Percentiles rank a stretch among this genome's conserved stretches.
phyloP scores from a whole-genome alignment of 2,888 invertebrate species.

The Lycophotia porphyrea region DNA sequence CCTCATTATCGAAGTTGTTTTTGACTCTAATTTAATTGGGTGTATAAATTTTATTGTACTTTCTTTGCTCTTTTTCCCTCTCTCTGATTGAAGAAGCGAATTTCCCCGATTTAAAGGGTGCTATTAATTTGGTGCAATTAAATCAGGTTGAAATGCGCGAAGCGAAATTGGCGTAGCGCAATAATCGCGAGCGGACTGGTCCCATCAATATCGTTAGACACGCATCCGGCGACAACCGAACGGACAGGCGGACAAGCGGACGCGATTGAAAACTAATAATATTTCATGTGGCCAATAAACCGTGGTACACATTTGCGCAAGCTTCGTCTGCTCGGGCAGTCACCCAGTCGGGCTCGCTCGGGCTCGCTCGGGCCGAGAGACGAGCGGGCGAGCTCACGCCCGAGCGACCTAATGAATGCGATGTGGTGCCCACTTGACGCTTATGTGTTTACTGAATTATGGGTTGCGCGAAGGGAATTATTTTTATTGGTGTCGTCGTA shows the following conservation, averaged over 20 bases:
- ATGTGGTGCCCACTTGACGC: constrained; percentile 54
- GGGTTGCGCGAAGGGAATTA: constrained; percentile 51
- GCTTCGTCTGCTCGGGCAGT: constrained; percentile 65
- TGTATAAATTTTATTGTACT: constrained; percentile 78
- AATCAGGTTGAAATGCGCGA: constrained; percentile 67
- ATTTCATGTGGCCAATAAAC: constrained; percentile 79
- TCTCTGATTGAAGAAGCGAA: constrained; percentile 44
- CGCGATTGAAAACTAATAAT: constrained; percentile 83
- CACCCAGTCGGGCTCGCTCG: not conserved
- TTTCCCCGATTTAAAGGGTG: constrained; percentile 70
- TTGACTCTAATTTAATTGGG: constrained; percentile 84
- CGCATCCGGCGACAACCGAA: constrained; percentile 84
- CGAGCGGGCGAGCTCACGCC: constrained; percentile 52
- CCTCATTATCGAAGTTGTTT: constrained; percentile 79
- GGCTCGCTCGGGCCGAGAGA: not conserved
- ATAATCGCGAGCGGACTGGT: constrained; percentile 74
- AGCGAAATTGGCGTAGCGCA: constrained; percentile 82
- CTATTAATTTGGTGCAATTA: constrained; percentile 78
- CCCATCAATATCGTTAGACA: constrained; percentile 85
- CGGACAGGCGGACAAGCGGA: constrained; percentile 80
- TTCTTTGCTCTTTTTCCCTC: constrained; percentile 67
- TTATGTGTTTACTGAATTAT: constrained; percentile 56
- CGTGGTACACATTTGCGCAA: constrained; percentile 79
- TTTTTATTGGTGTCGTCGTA: constrained; percentile 61
- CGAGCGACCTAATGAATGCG: constrained; percentile 69